Evolutionary conservation across 2,113 vertebrate genomes (phyloP).

Genomic region (Leucoraja erinaceus): DNA sequence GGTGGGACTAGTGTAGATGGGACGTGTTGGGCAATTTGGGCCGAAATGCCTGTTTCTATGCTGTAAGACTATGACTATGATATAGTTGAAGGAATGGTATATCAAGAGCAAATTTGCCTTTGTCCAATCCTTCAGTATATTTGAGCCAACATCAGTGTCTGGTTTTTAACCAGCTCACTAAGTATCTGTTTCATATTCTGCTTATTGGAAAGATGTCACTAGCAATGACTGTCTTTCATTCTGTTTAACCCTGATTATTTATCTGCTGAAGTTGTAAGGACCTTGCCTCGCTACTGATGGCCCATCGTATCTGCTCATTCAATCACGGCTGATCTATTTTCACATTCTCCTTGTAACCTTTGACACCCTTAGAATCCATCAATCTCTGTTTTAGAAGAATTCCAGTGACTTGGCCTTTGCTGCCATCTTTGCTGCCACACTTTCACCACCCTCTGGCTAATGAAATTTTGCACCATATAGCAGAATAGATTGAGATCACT

Average conservation of each 20-base stretch:
- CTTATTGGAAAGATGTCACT: background rate
- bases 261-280: background rate
- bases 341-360: too few species aligned
- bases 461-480: background rate
- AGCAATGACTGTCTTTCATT: background rate
- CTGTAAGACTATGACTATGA: too few species aligned
- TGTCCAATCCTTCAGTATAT: background rate
- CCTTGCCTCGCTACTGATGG: background rate
- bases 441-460: too few species aligned
- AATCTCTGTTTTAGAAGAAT: too few species aligned
- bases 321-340: too few species aligned
- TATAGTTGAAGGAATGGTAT: background rate
- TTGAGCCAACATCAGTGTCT: background rate
- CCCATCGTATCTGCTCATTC: too few species aligned
- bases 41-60: too few species aligned
- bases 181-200: background rate
- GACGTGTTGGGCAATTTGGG: too few species aligned
- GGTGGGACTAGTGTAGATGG: too few species aligned
- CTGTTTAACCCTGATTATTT: background rate
- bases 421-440: too few species aligned
- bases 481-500: background rate
- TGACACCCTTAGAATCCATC: too few species aligned
- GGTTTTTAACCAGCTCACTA: background rate
- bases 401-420: too few species aligned
- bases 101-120: background rate